Evolutionary conservation across 2,797 vertebrate species (phyloP).

Genomic region (Artibeus jamaicensis): DNA sequence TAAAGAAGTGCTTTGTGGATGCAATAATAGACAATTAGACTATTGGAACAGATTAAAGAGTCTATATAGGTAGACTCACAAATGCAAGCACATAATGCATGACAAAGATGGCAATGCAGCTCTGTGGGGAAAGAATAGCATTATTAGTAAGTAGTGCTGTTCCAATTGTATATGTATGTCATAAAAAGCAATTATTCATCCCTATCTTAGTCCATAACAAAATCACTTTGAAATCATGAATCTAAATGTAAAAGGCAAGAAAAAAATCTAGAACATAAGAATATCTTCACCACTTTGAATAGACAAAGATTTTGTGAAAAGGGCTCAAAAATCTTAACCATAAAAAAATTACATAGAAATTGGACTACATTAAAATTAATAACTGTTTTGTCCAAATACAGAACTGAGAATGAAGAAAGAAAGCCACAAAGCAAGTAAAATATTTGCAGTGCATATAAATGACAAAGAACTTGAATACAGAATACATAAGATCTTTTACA

Average conservation of each 20-base stretch:
- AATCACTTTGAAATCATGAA: background rate
- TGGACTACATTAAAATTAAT: background rate
- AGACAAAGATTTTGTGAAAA: conserved; percentile 6
- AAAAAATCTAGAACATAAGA: background rate
- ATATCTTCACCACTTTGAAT: background rate
- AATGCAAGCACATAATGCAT: background rate
- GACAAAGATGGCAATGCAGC: background rate
- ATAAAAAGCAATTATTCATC: background rate
- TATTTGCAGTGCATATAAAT: background rate
- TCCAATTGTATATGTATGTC: background rate
- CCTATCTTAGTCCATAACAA: background rate
- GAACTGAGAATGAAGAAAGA: background rate
- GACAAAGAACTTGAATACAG: background rate
- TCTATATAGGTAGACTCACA: background rate
- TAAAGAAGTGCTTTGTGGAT: background rate
- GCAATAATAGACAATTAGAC: background rate
- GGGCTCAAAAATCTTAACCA: background rate
- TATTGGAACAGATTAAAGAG: background rate
- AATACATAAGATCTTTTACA: background rate
- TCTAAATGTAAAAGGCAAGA: background rate
- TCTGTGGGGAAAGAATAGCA: background rate
- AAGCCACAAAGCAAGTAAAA: background rate
- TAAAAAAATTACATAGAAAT: background rate
- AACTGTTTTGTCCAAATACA: background rate
- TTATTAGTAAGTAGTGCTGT: background rate